Conservation (phyloP, 2,113 vertebrate species). For the Paratilapia polleni region DNA sequence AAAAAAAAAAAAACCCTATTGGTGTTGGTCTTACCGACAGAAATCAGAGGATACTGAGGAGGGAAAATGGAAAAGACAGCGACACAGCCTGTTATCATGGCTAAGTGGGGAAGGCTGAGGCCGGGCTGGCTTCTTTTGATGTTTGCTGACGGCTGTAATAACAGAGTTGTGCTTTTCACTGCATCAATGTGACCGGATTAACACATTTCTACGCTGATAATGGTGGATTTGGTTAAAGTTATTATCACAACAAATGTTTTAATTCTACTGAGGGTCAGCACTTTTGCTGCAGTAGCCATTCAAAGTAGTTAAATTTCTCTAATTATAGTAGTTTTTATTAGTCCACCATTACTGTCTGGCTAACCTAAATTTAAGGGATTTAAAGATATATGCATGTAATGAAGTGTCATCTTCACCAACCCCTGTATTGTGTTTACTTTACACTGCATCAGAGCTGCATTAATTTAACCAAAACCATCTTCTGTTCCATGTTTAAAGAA, state of each 20-base stretch:
- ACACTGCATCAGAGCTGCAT: not conserved
- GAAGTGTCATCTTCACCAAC: not conserved
- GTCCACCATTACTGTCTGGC: not conserved
- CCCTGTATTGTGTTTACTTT: not conserved
- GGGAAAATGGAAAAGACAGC: constrained; percentile 36
- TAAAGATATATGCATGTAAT: not conserved
- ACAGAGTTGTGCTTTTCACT: constrained; percentile 35
- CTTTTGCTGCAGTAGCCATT: not conserved
- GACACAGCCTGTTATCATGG: constrained; percentile 64
- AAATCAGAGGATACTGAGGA: constrained; percentile 47
- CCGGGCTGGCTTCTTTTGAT: constrained; percentile 38
- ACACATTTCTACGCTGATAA: constrained; percentile 30
- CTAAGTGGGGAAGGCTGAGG: constrained; percentile 13
- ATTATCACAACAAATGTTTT: not conserved
- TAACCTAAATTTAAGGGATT: not conserved
- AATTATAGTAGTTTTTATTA: not conserved
- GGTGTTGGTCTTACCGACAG: constrained; percentile 52
- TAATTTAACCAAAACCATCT: not conserved
- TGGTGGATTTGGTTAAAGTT: not conserved
- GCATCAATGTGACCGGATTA: constrained; percentile 12
- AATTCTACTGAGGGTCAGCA: not conserved
- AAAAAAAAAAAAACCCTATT: constrained; percentile 43
- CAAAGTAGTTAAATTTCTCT: not conserved
- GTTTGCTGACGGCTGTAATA: constrained; percentile 48
- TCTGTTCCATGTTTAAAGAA: not conserved